A percentile compares a stretch with the other conserved stretches of the same genome.
Evolutionary conservation across 2,888 invertebrate species (phyloP).

Genomic region (Leucania comma): DNA sequence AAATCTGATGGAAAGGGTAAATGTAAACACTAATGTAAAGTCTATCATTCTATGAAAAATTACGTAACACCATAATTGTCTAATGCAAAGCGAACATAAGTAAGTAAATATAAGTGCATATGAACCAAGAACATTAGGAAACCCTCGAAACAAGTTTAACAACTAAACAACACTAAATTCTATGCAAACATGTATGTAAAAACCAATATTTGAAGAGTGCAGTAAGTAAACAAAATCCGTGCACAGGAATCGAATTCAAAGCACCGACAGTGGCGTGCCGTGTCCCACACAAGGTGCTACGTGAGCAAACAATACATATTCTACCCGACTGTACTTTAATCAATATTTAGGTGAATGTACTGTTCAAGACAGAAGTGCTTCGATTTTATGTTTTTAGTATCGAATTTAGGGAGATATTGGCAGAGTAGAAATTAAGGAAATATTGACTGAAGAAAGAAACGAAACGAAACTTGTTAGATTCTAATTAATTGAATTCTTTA

Average conservation of each 20-base stretch:
- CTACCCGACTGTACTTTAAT: constrained; percentile 27
- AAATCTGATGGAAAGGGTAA: no score
- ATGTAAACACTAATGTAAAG: no score
- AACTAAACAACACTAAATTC: constrained; percentile 46
- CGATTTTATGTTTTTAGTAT: background rate
- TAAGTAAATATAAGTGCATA: constrained; percentile 11
- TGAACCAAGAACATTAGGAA: constrained; percentile 16
- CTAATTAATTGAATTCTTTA: background rate
- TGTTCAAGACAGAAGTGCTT: constrained; percentile 34
- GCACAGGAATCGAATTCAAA: constrained; percentile 55
- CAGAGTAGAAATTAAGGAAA: background rate
- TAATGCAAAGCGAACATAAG: background rate
- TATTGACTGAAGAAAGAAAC: background rate
- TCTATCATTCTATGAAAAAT: background rate
- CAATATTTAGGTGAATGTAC: constrained; percentile 60
- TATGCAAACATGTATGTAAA: constrained; percentile 35
- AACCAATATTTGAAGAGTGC: constrained; percentile 54
- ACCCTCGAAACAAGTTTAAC: constrained; percentile 35
- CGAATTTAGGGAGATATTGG: no score
- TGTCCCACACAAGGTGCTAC: constrained; percentile 54
- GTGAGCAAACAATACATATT: constrained; percentile 46
- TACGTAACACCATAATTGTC: background rate
- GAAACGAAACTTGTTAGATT: background rate
- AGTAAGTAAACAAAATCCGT: constrained; percentile 52
- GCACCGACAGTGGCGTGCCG: constrained; percentile 31